Evolutionary conservation across 2,888 invertebrate genomes (phyloP), one percentile per base, ranked within the genome.

Genomic region (Polylopha cassiicola): DNA sequence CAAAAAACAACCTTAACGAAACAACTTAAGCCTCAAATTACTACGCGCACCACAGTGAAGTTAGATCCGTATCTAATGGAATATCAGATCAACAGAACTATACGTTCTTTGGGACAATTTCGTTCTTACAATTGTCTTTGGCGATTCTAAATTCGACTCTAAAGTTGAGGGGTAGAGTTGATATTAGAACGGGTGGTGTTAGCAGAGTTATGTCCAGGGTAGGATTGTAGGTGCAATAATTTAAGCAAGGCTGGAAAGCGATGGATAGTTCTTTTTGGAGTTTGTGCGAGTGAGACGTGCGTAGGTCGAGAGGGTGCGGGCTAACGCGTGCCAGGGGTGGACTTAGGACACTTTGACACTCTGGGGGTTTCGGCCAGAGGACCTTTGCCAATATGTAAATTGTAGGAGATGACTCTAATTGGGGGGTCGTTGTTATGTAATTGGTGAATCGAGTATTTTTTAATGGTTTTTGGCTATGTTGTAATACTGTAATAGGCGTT

Each of bases 261-360:
- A 84, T 70, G 71, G 84, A 72, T 64, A 73, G 78, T 84, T 84
- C 84, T 85, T 85, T 85, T 85, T 84, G 78, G 73, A 80, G 78
- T 84, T 82, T 78, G 85, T 84, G 85, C 78, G 85, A 85, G 84
- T 80, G 85, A 84, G 84, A 85, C 65, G 73, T 84, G 84, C 84
- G 82, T 84, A 82, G 78, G 75, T 72, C 72, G 79, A 67, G 72
- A 69, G 81, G 74, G 78, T 77, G 79, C 73, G 75, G 78, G 79
- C 73, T 71, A 73, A 79, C 73, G 78, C 76, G 73, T 54, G 46
- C 45, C 84, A 81, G 84, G 65, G 66, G 10, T 55, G 75, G 33
- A 78, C 29, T 71, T 13, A 16, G 31, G 2, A n/a, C 6, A 36
- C 14, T 22, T 13, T 22, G 31, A 37, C 29, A 17, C n/a, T n/a